Base-by-base conservation (phyloP, 2,888 invertebrate species). In the Drosophila neotestacea region DNA sequence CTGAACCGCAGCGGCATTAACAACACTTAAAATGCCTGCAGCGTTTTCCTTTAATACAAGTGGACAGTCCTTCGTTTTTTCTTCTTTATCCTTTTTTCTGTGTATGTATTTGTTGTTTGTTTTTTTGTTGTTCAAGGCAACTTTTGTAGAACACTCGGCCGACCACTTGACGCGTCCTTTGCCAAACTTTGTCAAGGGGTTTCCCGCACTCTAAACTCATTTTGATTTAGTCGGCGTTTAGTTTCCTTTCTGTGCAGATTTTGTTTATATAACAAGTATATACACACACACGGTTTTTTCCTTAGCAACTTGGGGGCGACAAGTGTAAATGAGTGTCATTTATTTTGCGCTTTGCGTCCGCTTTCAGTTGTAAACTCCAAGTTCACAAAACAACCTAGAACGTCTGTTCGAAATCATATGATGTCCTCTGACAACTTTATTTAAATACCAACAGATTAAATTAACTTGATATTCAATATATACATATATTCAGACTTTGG, bases 11-110 rank as follows among this genome's bases (percentile, higher is more conserved):
- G 70, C 60, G 70, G 82, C 86, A 82, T 86, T 85, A 85, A 85
- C 85, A 85, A 85, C 85, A 86, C 85, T 85, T 85, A 85, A 85
- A 84, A 85, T 85, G 85, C 85, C 81, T 86, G 86, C 85, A 77
- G 85, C 86, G 86, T 84, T 84, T 83, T 86, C 70, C 86, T 79
- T 86, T 84, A 84, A 84, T 79, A 84, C 79, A 77, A 84, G 81
- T 81, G 86, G 84, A 84, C 81, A 84, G 70, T 81, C 70, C 79
- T 75, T 63, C 67, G 65, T 74, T 67, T 75, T 63, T 60, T 36
- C 61, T 65, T 63, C 59, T 50, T 55, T 58, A 48, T 56, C 51
- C 67, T 46, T 62, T 60, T 47, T 65, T 63, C 69, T 51, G 22
- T 22, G 51, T 61, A 9, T 54, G 30, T 9, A 13, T 42, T 22